Evolutionary conservation across 2,888 invertebrate genomes (phyloP).

Genomic region (Epistrophella euchroma): DNA sequence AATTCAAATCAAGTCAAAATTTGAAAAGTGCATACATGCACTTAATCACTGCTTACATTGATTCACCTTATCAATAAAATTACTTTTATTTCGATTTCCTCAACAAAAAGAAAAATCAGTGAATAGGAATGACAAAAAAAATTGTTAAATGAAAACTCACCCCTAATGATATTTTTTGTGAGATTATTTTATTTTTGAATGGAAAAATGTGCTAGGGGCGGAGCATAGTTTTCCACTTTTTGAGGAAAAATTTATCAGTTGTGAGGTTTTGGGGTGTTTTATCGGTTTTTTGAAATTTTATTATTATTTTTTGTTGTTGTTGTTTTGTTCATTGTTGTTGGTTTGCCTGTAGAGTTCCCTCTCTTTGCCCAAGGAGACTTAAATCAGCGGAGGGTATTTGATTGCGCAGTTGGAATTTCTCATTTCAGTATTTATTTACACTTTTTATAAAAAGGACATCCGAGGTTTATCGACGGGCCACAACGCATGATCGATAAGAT

Average conservation of each 20-base stretch:
- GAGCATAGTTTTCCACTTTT: conserved; percentile 82
- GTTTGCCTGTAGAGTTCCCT: conserved; percentile 26
- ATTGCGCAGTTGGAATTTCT: conserved; percentile 73
- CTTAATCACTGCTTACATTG: conserved; percentile 59
- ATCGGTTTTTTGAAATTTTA: conserved; percentile 80
- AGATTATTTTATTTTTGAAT: conserved; percentile 62
- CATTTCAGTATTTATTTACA: conserved; percentile 82
- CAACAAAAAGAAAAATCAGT: conserved; percentile 26
- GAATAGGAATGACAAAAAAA: conserved; percentile 1
- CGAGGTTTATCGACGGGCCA: conserved; percentile 18
- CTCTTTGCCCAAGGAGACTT: conserved; percentile 19
- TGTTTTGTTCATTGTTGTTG: conserved; percentile 19
- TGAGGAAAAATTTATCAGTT: conserved; percentile 83
- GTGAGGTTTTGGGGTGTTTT: conserved; percentile 84
- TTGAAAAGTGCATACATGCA: conserved; percentile 55
- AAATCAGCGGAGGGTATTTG: conserved; percentile 49
- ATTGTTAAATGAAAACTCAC: conserved; percentile 62
- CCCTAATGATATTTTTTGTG: conserved; percentile 62
- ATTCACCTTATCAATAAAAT: conserved; percentile 65
- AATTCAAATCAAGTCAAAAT: conserved; percentile 30
- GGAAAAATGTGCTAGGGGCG: conserved; percentile 78
- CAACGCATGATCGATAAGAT: conserved; percentile 66
- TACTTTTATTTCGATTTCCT: conserved; percentile 50
- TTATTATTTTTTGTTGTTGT: conserved; percentile 33
- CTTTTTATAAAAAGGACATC: conserved; percentile 82